phyloP scores from a whole-genome alignment of 2,888 invertebrate species.

The Gastrophysa polygoni region DNA sequence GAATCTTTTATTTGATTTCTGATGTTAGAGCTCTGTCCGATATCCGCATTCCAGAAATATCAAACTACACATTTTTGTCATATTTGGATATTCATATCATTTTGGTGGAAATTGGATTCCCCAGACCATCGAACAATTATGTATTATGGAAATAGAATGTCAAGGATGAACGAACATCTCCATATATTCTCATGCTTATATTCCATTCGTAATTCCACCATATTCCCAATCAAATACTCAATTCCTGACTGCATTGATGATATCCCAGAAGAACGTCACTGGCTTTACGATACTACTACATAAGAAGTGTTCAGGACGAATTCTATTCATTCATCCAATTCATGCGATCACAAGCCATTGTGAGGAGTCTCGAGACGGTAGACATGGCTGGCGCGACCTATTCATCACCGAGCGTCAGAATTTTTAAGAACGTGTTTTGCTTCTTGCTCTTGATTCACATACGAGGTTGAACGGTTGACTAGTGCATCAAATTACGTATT shows the following conservation, averaged over 20 bases:
- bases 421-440: constrained; percentile 26
- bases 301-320: not conserved
- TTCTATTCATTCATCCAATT: constrained; percentile 25
- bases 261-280: not conserved
- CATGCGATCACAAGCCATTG: constrained; percentile 2
- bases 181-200: too few relatives aligned
- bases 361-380: constrained; percentile 9
- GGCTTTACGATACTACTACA: not conserved
- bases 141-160: too few relatives aligned
- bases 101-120: too few relatives aligned
- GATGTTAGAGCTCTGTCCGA: too few relatives aligned
- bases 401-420: constrained; percentile 28
- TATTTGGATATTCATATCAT: too few relatives aligned
- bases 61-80: too few relatives aligned
- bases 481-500: not conserved
- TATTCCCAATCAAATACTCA: too few relatives aligned
- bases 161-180: too few relatives aligned
- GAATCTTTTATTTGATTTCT: too few relatives aligned
- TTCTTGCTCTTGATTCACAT: not conserved
- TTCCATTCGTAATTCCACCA: too few relatives aligned
- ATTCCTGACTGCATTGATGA: not conserved
- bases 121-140: too few relatives aligned
- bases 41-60: too few relatives aligned
- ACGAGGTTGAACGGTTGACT: not conserved
- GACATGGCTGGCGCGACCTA: constrained; percentile 24